phyloP scores from a whole-genome alignment of 2,113 vertebrate species.

The Cercocebus atys region DNA sequence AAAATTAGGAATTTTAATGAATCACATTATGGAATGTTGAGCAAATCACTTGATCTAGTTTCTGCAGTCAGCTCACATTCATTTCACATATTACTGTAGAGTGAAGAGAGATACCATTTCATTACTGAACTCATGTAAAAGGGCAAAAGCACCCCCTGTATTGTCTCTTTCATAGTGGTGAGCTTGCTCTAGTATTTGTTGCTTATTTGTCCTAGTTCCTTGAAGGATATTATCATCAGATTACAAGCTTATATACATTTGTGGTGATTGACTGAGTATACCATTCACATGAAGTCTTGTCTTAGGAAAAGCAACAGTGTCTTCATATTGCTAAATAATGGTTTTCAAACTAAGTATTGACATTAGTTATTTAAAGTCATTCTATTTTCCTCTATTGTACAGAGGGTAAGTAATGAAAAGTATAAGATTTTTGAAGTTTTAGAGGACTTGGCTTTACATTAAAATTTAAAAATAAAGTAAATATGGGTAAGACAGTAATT shows the following conservation, averaged over 20 bases:
- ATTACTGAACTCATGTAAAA: background rate
- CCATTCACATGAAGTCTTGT: background rate
- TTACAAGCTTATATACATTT: background rate
- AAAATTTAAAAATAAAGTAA: background rate
- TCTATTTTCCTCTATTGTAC: background rate
- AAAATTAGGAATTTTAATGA: background rate
- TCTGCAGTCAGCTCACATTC: background rate
- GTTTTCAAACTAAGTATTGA: background rate
- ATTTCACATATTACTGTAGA: background rate
- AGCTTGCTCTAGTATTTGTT: background rate
- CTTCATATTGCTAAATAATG: background rate
- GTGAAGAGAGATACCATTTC: background rate
- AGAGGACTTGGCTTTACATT: background rate
- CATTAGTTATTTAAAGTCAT: background rate
- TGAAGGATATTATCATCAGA: background rate
- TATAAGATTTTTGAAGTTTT: background rate
- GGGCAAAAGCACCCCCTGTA: background rate
- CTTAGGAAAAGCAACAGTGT: background rate
- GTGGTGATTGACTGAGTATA: background rate
- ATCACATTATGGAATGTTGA: background rate
- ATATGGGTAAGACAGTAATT: background rate
- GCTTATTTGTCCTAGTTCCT: background rate
- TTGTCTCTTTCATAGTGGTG: background rate
- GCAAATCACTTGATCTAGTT: background rate
- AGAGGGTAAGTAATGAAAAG: background rate